Conservation (phyloP, 2,888 invertebrate species). For the Ptilodon capucinus region DNA sequence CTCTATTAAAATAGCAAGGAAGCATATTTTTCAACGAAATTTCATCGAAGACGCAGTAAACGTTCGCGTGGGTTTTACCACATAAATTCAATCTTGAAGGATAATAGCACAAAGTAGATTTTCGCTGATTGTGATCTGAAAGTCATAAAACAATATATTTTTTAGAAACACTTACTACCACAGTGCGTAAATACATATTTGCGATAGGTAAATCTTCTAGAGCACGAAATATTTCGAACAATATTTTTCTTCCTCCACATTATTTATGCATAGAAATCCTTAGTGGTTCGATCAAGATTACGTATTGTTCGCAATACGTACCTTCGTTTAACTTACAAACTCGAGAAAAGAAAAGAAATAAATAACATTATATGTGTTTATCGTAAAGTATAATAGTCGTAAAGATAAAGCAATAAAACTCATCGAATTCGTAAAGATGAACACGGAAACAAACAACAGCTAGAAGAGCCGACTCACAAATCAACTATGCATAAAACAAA, state of each 20-base stretch:
- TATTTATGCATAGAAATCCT: neutral
- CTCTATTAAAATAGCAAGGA: no score
- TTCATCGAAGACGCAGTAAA: no score
- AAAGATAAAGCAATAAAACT: neutral
- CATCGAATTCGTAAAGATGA: neutral
- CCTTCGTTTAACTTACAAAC: neutral
- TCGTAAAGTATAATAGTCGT: neutral
- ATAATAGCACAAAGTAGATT: no score
- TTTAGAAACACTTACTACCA: no score
- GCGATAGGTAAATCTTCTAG: neutral
- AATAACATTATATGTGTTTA: neutral
- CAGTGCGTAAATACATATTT: no score
- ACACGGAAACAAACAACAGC: neutral
- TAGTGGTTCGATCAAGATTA: neutral
- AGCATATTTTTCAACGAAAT: no score
- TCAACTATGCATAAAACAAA: constrained; percentile 17
- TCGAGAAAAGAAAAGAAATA: neutral
- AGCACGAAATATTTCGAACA: neutral
- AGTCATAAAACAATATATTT: no score
- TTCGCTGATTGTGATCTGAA: no score
- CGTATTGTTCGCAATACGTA: neutral
- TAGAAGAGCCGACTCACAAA: constrained; percentile 6
- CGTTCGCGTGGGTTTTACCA: no score
- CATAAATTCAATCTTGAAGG: no score
- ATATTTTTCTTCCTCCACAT: neutral